A percentile compares a stretch with the other conserved stretches of the same genome.
phyloP scores from a whole-genome alignment of 2,888 invertebrate species.

The Leuctra nigra region DNA sequence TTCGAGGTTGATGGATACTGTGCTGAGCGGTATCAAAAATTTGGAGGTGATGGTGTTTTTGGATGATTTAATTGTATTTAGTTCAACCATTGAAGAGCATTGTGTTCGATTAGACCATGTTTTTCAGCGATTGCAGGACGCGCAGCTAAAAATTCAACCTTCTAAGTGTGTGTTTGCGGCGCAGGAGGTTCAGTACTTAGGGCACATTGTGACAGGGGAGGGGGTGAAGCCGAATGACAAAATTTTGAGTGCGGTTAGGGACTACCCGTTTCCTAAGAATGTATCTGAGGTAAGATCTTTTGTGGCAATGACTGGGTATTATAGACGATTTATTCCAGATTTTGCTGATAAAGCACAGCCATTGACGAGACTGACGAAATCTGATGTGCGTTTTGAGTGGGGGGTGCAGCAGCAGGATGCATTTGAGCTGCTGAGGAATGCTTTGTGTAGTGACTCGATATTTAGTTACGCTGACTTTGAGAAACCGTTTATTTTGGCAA shows the following conservation, averaged over 20 bases:
- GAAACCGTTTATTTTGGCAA: constrained; percentile 1
- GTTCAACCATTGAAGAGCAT: not conserved
- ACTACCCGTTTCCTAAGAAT: constrained; percentile 22
- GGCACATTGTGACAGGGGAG: constrained; percentile 25
- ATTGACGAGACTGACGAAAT: not conserved
- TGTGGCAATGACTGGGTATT: constrained; percentile 34
- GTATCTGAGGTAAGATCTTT: constrained; percentile 29
- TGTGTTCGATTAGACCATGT: not conserved
- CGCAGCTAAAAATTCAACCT: not conserved
- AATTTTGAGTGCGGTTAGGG: constrained; percentile 23
- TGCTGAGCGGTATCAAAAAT: constrained; percentile 1
- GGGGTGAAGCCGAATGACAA: constrained; percentile 23
- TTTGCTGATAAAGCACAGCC: constrained; percentile 2
- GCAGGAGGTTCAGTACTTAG: constrained; percentile 23
- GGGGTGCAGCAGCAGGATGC: constrained; percentile 4
- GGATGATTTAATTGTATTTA: constrained; percentile 4
- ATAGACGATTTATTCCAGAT: constrained; percentile 25
- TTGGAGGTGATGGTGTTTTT: not conserved
- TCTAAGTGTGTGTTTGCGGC: constrained; percentile 14
- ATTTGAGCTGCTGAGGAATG: constrained; percentile 6
- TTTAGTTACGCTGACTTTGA: constrained; percentile 1
- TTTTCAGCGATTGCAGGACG: not conserved
- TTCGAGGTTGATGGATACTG: constrained; percentile 2
- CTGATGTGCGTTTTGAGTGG: not conserved
- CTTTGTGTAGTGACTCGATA: not conserved